Conservation (phyloP, 2,113 vertebrate species). For the Tetraodon nigroviridis region DNA sequence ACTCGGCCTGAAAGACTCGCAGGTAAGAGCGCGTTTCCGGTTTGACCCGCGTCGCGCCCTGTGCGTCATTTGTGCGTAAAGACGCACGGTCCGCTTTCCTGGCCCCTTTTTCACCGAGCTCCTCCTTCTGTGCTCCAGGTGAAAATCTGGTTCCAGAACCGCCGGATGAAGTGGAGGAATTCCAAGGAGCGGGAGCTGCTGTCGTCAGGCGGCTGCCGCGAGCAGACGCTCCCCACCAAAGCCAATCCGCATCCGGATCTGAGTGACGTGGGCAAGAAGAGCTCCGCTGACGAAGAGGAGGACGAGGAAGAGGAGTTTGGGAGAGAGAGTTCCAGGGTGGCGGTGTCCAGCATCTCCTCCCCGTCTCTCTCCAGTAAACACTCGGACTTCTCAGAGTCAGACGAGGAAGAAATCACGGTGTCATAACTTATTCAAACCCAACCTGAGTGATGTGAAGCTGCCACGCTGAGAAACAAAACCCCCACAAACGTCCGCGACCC, state of each 20-base stretch:
- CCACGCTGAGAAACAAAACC: slow-evolving; percentile 20
- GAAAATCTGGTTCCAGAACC: slow-evolving; percentile 99
- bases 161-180: slow-evolving; percentile 98
- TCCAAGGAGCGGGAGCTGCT: slow-evolving; percentile 95
- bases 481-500: slow-evolving; percentile 12
- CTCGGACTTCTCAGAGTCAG: slow-evolving; percentile 93
- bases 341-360: slow-evolving; percentile 75
- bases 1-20: slow-evolving; percentile 92
- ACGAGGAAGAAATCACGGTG: slow-evolving; percentile 92
- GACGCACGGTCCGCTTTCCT: not conserved
- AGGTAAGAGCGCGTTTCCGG: slow-evolving; percentile 73
- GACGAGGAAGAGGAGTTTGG: slow-evolving; percentile 51
- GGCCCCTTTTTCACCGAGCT: not conserved
- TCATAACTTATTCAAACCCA: slow-evolving; percentile 77
- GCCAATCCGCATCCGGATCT: slow-evolving; percentile 98
- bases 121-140: slow-evolving; percentile 76
- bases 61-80: slow-evolving; percentile 18
- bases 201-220: slow-evolving; percentile 91
- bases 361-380: slow-evolving; percentile 86
- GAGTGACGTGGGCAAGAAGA: slow-evolving; percentile 91
- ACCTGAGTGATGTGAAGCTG: slow-evolving; percentile 55
- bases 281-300: slow-evolving; percentile 74
- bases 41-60: not conserved
- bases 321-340: slow-evolving; percentile 53
- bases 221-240: slow-evolving; percentile 95